These are phyloP conservation scores for Drosophila chauvacae DNA, from an alignment of 1,140 invertebrate genomes.

Conservation along the genomic window DNA sequence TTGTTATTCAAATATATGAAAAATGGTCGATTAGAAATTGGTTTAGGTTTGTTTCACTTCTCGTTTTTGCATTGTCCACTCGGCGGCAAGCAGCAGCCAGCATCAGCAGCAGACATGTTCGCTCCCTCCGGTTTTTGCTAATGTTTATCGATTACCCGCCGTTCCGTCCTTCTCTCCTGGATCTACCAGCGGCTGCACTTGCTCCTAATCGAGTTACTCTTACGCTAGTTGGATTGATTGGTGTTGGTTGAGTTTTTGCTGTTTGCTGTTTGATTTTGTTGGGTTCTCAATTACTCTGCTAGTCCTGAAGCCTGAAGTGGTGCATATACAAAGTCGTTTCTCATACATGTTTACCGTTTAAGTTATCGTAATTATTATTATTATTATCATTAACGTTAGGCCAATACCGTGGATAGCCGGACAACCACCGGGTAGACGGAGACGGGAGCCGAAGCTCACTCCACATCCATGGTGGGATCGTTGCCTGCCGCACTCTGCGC, in stretches of 20 bases:
- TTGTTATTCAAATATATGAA: slow-evolving; percentile 80
- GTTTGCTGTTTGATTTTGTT: slow-evolving; percentile 36
- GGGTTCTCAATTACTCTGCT: slow-evolving; percentile 38
- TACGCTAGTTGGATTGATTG: slow-evolving; percentile 47
- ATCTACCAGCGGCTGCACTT: slow-evolving; percentile 19
- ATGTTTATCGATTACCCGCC: slow-evolving; percentile 11
- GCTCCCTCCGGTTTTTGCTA: slow-evolving; percentile 10
- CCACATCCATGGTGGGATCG: slow-evolving; percentile 65
- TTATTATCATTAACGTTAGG: slow-evolving; percentile 64
- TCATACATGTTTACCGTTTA: slow-evolving; percentile 54
- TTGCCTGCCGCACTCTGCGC: slow-evolving; percentile 43
- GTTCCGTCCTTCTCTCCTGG: slow-evolving; percentile 14
- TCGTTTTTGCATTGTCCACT: slow-evolving; percentile 38
- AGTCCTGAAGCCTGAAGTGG: slow-evolving; percentile 52
- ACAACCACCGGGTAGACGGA: slow-evolving; percentile 26
- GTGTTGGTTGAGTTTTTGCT: slow-evolving; percentile 38
- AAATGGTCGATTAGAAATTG: slow-evolving; percentile 80
- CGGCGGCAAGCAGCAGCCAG: neutral
- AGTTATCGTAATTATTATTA: slow-evolving; percentile 51
- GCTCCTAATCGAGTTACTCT: slow-evolving; percentile 49
- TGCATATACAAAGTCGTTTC: slow-evolving; percentile 63
- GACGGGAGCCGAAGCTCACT: slow-evolving; percentile 37
- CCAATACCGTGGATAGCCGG: slow-evolving; percentile 69
- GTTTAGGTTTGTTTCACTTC: slow-evolving; percentile 48
- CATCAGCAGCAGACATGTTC: slow-evolving; percentile 17